Percentiles rank a stretch among this genome's conserved stretches.
These are phyloP conservation scores for Yponomeuta cagnagella DNA, from an alignment of 2,888 invertebrate species.

Conservation along the genomic window DNA sequence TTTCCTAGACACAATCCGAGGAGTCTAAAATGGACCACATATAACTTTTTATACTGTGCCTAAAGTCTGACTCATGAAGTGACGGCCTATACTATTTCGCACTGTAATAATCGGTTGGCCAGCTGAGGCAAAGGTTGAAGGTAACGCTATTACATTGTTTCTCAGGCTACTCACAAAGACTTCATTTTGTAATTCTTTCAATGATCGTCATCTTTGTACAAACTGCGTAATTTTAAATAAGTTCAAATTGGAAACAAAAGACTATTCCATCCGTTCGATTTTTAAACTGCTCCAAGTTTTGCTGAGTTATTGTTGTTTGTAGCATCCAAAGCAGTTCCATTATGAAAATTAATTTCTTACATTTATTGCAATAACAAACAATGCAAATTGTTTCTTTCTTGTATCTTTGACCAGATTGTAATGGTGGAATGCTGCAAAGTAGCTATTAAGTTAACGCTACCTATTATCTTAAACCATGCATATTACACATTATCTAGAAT, in stretches of 20 bases:
- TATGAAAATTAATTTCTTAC: no score
- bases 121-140: conserved; percentile 4
- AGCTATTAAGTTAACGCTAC: neutral
- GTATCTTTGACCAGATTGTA: neutral
- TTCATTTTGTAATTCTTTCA: neutral
- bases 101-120: neutral
- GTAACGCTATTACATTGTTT: conserved; percentile 8
- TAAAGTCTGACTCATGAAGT: neutral
- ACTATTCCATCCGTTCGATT: neutral
- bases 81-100: neutral
- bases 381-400: neutral
- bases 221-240: neutral
- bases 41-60: neutral
- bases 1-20: no score
- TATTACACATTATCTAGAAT: neutral
- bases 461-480: neutral
- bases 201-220: neutral
- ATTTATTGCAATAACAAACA: no score
- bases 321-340: no score
- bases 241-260: neutral
- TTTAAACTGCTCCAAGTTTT: neutral
- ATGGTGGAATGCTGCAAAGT: neutral
- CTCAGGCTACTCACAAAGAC: conserved; percentile 10
- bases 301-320: no score
- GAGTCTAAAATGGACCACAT: neutral